These are phyloP conservation scores for Thaumetopoea pityocampa DNA, from an alignment of 1,140 invertebrate genomes.

Conservation along the genomic window DNA sequence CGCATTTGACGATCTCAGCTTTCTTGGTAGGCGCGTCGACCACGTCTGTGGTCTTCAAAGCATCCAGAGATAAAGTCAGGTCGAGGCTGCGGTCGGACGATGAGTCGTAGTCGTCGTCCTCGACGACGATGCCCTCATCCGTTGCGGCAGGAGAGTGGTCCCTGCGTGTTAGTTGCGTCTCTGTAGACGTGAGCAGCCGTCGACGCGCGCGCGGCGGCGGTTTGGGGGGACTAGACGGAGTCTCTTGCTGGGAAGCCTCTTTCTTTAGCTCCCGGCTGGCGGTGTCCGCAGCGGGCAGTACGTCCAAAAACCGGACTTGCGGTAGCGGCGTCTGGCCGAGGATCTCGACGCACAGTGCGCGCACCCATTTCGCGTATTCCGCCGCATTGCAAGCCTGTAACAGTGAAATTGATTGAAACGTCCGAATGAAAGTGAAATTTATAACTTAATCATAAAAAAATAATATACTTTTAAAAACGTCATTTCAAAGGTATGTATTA, in stretches of 20 bases:
- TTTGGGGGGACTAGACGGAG: slow-evolving; percentile 49
- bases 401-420: slow-evolving; percentile 33
- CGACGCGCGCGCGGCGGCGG: slow-evolving; percentile 59
- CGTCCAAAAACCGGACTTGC: slow-evolving; percentile 65
- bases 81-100: slow-evolving; percentile 71
- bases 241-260: slow-evolving; percentile 35
- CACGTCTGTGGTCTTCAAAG: slow-evolving; percentile 53
- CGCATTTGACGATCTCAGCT: slow-evolving; percentile 60
- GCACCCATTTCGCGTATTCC: slow-evolving; percentile 66
- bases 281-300: slow-evolving; percentile 58
- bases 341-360: slow-evolving; percentile 66
- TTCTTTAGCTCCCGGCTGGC: slow-evolving; percentile 54
- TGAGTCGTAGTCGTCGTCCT: slow-evolving; percentile 73
- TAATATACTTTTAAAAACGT: slow-evolving; percentile 2
- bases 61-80: slow-evolving; percentile 62
- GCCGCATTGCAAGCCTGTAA: slow-evolving; percentile 69
- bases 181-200: slow-evolving; percentile 51
- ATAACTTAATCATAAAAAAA: slow-evolving; percentile 16
- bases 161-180: slow-evolving; percentile 53
- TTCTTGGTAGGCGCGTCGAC: slow-evolving; percentile 55
- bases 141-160: slow-evolving; percentile 67
- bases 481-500: not conserved
- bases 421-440: slow-evolving; percentile 6
- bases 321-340: slow-evolving; percentile 64
- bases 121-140: slow-evolving; percentile 72